Evolutionary conservation across 2,797 vertebrate genomes (phyloP), one percentile per base, ranked within the genome.

Genomic region (Oophaga sylvatica): DNA sequence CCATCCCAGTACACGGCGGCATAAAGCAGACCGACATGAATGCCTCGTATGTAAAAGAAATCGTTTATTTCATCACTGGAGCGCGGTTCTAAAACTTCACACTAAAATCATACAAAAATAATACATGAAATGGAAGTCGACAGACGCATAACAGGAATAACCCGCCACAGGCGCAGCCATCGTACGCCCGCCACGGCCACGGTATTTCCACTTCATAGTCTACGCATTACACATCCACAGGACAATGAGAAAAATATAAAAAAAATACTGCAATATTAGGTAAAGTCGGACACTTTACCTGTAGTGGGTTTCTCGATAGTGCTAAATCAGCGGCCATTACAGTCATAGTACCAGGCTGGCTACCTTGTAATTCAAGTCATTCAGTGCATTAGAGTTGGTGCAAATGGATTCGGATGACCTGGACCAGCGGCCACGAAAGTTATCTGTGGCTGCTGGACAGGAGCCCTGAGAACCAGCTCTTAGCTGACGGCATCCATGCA

Each of bases 21-120:
- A 77, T 26, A 26, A 56, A 26, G 22, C 75, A 26, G 45, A 77
- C 22, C 1, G 1, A 13, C 48, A 53, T 11, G 45, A 8, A 48
- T 53, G 48, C 22, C 53, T 45, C 12, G 26, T 68, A 80, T 79
- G 20, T 68, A 80, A 86, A 86, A 86, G 62, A 80, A 68, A 86
- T 86, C 10, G 5, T 86, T 86, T 86, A 86, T 79, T 85, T 70
- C 63, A 86, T 62, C 53, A 78, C 76, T 85, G 67, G 84, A 16
- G 63, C 73, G n/a, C 5, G 3, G 35, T 15, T 56, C 73, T 85
- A 63, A 26, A 77, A 78, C 35, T 77, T 79, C 63, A 80, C 84
- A 79, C 26, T 84, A 31, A 77, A 85, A 65, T 85, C 73, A 77
- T 85, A 81, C 62, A 81, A 85, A 78, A 85, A 81, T 65, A 85